Evolutionary conservation across 2,888 invertebrate species (phyloP), one percentile per base, ranked within the genome.

Genomic region (Lepidochrysops patricia): DNA sequence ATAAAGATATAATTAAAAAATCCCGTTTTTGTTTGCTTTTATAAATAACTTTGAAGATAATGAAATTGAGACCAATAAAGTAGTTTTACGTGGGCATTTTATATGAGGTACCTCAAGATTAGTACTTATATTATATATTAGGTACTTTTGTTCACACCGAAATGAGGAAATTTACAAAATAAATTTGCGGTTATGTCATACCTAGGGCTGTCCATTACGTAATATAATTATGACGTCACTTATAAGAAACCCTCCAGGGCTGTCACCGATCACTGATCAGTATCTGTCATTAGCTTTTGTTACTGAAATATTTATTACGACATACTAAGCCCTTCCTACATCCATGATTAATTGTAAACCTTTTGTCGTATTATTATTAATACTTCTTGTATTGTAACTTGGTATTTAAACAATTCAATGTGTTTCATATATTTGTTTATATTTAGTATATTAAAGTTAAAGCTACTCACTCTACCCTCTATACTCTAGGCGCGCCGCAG

Each of bases 1-100:
- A 32, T 54, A 54, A 54, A 54, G 13, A 27, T 27, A 27, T 52
- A 52, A 13, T 32, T 54, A 12, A 54, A 32, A 54, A 19, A 54
- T 32, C 29, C 32, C 29, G 19, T 32, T 7, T 19, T 19, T 43
- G 19, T 43, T 43, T 19, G 4, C 43, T 23, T 43, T 43, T 9
- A 4, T 43, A 43, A 12, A 23, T 43, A 27, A 6, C 50, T 50
- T 43, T 26, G 25, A 25, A 49, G n/a, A 26, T 50, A 7, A 6
- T 50, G 26, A 26, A 50, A 50, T 50, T 26, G 15, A 50, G 25
- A 25, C 6, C 26, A 7, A 25, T 50, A n/a, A 6, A 50, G 4
- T 25, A 43, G 2, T 19, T 9, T 43, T 19, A 19, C 7, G 43
- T 19, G n/a, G n/a, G n/a, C n/a, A 9, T 9, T 19, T 43, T 43